These are phyloP conservation scores for Perognathus longimembris DNA, from an alignment of 2,113 vertebrate genomes.

Conservation along the genomic window DNA sequence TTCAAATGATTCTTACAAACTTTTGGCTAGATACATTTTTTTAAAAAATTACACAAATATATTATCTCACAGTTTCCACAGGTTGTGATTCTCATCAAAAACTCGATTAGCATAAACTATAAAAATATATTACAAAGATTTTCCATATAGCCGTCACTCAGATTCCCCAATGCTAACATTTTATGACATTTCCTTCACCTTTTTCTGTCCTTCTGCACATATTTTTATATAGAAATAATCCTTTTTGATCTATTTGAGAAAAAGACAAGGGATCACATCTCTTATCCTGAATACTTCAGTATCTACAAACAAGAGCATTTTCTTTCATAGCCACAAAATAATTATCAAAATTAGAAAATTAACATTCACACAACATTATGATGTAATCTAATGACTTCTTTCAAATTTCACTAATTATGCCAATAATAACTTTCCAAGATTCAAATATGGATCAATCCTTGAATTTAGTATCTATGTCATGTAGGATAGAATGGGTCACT, in stretches of 20 bases:
- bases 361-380: background rate
- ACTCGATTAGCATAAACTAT: background rate
- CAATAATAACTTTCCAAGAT: background rate
- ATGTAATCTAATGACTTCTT: conserved; percentile 2
- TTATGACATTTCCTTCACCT: background rate
- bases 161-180: conserved; percentile 30
- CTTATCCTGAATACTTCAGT: conserved; percentile 20
- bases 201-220: background rate
- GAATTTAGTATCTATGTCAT: background rate
- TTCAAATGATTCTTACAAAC: background rate
- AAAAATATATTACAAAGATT: background rate
- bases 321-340: background rate
- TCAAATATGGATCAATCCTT: background rate
- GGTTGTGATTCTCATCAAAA: conserved; percentile 24
- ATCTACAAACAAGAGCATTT: background rate
- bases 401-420: conserved; percentile 33
- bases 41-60: conserved; percentile 9
- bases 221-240: background rate
- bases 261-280: background rate
- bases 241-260: conserved; percentile 9
- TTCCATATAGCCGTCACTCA: background rate
- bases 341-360: conserved; percentile 12
- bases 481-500: background rate
- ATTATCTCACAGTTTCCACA: background rate
- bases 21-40: background rate